Conservation (phyloP, 2,888 invertebrate species). For the Frankliniella fusca region DNA sequence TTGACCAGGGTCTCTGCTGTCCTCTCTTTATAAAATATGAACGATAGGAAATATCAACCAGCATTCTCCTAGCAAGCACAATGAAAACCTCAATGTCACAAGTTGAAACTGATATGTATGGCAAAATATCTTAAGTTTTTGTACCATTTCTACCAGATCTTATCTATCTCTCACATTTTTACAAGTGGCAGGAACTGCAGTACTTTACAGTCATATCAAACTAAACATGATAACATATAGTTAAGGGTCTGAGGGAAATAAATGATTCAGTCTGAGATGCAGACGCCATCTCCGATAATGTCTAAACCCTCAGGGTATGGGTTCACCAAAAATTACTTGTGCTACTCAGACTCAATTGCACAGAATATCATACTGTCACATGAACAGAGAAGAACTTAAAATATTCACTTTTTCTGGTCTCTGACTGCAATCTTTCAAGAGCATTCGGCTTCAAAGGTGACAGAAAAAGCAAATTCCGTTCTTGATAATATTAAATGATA, state of each 20-base stretch:
- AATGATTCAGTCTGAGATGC: neutral
- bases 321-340: neutral
- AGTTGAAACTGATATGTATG: neutral
- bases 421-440: no score
- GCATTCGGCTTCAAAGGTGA: neutral
- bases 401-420: neutral
- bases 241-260: neutral
- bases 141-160: no score
- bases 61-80: neutral
- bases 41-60: neutral
- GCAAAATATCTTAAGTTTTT: neutral
- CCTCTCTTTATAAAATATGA: neutral
- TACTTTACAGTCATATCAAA: neutral
- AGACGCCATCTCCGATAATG: neutral
- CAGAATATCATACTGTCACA: neutral
- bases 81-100: neutral
- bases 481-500: neutral
- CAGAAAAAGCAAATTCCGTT: no score
- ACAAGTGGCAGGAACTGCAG: neutral
- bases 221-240: neutral
- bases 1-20: neutral
- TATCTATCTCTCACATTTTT: neutral
- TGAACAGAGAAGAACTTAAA: neutral
- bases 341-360: neutral
- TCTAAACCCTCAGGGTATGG: neutral